Conservation (phyloP, 2,113 vertebrate genomes). For the Phrynosoma platyrhinos region DNA sequence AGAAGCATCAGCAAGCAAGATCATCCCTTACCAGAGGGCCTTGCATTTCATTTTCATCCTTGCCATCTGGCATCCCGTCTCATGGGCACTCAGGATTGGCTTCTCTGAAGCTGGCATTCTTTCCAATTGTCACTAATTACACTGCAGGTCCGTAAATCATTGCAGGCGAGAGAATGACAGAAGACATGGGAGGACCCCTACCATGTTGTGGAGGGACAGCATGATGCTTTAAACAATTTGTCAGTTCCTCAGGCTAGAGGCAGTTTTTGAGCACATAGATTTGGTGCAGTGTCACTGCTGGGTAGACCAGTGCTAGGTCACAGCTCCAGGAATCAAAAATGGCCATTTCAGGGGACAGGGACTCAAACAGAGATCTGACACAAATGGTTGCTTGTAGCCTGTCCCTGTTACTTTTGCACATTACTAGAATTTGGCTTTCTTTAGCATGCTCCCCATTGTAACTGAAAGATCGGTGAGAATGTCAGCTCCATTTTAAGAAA, state of each 20-base stretch:
- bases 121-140: conserved; percentile 70
- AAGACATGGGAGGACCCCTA: not conserved
- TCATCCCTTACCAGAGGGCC: conserved; percentile 35
- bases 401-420: not conserved
- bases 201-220: not conserved
- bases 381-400: not conserved
- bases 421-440: not conserved
- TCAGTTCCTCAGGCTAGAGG: not conserved
- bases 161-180: conserved; percentile 41
- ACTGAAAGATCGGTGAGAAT: not conserved
- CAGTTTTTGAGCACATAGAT: not conserved
- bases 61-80: conserved; percentile 63
- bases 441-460: not conserved
- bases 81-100: conserved; percentile 37
- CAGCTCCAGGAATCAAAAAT: not conserved
- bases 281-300: not conserved
- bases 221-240: conserved; percentile 15
- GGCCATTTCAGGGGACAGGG: not conserved
- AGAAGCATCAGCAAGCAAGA: conserved; percentile 21
- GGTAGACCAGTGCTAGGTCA: not conserved
- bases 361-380: not conserved
- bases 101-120: conserved; percentile 61
- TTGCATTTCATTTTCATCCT: conserved; percentile 39
- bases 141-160: conserved; percentile 68
- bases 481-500: not conserved